phyloP scores from a whole-genome alignment of 2,797 vertebrate genomes.

The Antennarius maculatus region DNA sequence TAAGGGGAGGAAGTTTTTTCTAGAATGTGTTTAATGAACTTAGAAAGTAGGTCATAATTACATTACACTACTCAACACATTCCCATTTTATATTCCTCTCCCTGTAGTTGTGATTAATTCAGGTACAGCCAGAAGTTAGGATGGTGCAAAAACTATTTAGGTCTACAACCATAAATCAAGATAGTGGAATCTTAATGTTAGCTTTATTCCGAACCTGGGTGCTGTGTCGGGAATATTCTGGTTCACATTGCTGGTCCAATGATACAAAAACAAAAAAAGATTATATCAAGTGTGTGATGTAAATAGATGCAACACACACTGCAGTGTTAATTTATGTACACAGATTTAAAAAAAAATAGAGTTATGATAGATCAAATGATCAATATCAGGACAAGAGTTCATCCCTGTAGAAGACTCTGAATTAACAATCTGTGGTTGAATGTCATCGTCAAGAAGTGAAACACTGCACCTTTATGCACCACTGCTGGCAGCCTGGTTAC shows the following conservation, averaged over 20 bases:
- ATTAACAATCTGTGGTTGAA: constrained; percentile 3
- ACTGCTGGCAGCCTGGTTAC: constrained; percentile 34
- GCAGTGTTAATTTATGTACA: neutral
- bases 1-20: neutral
- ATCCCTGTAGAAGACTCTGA: neutral
- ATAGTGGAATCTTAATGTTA: neutral
- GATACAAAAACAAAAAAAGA: neutral
- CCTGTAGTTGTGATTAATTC: neutral
- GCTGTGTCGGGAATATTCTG: no score
- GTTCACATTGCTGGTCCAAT: no score
- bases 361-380: constrained; percentile 2
- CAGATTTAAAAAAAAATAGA: neutral
- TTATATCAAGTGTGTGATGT: neutral
- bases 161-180: neutral
- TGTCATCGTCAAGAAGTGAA: constrained; percentile 24
- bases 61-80: constrained; percentile 1
- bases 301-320: neutral
- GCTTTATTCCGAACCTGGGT: no score
- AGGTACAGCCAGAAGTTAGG: constrained; percentile 1
- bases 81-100: neutral
- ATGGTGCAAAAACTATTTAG: neutral
- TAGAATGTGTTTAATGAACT: constrained; percentile 4
- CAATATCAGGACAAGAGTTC: constrained; percentile 10
- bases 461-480: constrained; percentile 34
- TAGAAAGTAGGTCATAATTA: constrained; percentile 5